Evolutionary conservation across 2,113 vertebrate species (phyloP).

Genomic region (Monopterus albus): DNA sequence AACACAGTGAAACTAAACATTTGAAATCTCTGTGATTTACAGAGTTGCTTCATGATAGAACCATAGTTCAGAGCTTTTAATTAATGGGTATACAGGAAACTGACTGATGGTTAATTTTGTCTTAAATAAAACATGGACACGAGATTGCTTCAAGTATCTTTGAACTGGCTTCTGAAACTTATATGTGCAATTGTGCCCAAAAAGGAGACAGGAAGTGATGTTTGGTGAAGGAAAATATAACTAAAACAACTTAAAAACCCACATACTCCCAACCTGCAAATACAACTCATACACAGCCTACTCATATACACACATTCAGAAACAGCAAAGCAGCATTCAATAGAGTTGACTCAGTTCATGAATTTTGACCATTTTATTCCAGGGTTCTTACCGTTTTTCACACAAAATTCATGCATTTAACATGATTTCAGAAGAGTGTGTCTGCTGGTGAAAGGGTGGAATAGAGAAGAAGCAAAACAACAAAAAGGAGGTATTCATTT

Average conservation of each 20-base stretch:
- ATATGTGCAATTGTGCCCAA: not conserved
- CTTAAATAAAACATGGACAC: too few species aligned
- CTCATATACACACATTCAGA: not conserved
- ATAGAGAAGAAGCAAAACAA: not conserved
- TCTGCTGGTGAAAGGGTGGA: accelerated
- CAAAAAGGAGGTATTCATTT: not conserved
- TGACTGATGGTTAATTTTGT: too few species aligned
- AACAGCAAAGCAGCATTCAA: not conserved
- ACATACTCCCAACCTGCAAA: not conserved
- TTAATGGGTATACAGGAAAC: too few species aligned
- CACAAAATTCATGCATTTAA: not conserved
- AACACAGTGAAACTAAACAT: too few species aligned
- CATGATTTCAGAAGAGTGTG: not conserved
- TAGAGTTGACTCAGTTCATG: too few species aligned
- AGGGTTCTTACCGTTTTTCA: not conserved
- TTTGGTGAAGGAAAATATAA: not conserved
- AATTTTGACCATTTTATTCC: not conserved
- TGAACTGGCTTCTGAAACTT: not conserved
- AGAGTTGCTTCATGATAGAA: not conserved
- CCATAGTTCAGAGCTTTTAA: not conserved
- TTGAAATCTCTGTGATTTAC: not conserved
- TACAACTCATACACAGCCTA: not conserved
- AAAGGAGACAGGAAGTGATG: not conserved
- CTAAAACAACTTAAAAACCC: conserved; percentile 2
- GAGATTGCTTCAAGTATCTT: too few species aligned